These are phyloP conservation scores for Psettodes erumei DNA, from an alignment of 2,113 vertebrate genomes.

Conservation along the genomic window DNA sequence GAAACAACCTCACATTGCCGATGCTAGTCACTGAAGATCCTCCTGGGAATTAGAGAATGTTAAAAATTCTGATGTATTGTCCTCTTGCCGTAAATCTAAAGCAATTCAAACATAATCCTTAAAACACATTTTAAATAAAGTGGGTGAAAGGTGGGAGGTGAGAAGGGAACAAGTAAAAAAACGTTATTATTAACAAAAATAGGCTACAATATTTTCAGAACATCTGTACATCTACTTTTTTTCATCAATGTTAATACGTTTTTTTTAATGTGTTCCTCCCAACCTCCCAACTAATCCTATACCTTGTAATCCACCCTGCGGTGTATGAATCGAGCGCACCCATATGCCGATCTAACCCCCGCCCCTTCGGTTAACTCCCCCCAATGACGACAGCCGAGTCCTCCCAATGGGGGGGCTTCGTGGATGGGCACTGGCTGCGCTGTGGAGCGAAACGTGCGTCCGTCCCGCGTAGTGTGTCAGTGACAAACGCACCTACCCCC, in stretches of 20 bases:
- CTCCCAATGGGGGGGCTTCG: slow-evolving; percentile 66
- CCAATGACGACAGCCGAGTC: slow-evolving; percentile 60
- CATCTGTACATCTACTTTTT: too few relatives aligned
- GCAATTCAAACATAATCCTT: not conserved
- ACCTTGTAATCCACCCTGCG: not conserved
- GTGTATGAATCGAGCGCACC: slow-evolving; percentile 31
- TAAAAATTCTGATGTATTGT: not conserved
- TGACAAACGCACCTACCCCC: slow-evolving; percentile 3
- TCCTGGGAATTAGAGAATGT: not conserved
- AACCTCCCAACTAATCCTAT: too few relatives aligned
- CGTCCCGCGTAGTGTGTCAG: slow-evolving; percentile 22
- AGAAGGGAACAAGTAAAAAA: too few relatives aligned
- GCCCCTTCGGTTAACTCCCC: slow-evolving; percentile 63
- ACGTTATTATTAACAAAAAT: not conserved
- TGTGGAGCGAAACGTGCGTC: slow-evolving; percentile 59
- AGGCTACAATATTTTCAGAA: not conserved
- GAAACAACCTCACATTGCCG: not conserved
- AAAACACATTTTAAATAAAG: not conserved
- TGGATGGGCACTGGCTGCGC: slow-evolving; percentile 47
- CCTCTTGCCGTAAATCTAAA: not conserved
- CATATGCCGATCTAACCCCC: slow-evolving; percentile 26
- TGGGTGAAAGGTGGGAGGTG: too few relatives aligned
- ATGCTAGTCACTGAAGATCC: not conserved
- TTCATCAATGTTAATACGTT: too few relatives aligned
- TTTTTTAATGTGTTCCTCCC: not conserved